Evolutionary conservation across 2,888 invertebrate genomes (phyloP), one percentile per base, ranked within the genome.

Genomic region (Drosophila multiciliata): DNA sequence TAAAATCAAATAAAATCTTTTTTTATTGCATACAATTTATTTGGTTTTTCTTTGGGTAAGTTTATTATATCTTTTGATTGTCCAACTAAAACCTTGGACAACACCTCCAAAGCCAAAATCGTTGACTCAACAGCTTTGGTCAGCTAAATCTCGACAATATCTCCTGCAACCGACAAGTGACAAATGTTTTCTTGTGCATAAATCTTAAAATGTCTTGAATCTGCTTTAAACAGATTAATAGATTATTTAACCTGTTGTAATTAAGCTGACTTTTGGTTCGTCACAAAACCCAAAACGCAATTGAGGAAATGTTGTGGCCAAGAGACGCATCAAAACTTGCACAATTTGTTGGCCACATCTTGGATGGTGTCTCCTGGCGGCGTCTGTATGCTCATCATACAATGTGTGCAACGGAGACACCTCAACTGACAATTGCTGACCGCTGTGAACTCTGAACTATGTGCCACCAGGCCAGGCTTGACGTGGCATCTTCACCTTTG

Each of bases 401-500:
- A 53, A 63, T 63, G 40, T 58, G 42, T 49, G 63, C 57, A 53
- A 11, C 29, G 29, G 15, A 45, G 54, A 54, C 58, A 67, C 66
- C 75, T 63, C 38, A 42, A 65, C 77, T 71, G 78, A 71, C 74
- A 77, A 74, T 60, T 67, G 80, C 68, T 78, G 78, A 81, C 81
- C 82, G 76, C 78, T 69, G 71, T 81, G 81, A 79, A 76, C 82
- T 54, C 55, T 52, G 69, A 70, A n/a, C 66, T 62, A 40, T 59
- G 48, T 33, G 64, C 58, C 57, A 62, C 33, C 64, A 52, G 58
- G 59, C 38, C 59, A 52, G 59, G 60, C 50, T 38, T 55, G 70
- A 48, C 68, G 76, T 77, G 76, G 71, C 80, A 74, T 61, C 76
- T 69, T 75, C 74, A 80, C 72, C 75, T 68, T 55, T 65, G 55